Base-by-base conservation (phyloP, 2,113 vertebrate genomes). In the Carettochelys insculpta region DNA sequence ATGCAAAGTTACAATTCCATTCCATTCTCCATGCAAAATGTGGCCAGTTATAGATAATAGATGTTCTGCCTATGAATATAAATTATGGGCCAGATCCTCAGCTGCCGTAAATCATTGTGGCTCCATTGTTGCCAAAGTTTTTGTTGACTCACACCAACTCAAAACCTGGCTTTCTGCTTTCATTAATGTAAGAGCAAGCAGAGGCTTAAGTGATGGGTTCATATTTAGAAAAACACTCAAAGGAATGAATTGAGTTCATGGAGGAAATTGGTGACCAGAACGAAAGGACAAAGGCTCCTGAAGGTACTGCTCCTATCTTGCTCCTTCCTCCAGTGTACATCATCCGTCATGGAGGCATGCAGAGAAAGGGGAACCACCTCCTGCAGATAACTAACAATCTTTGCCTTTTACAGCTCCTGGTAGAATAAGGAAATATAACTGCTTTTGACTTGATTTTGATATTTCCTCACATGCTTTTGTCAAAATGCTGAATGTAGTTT, bases 401-500 rank as follows among this genome's bases (percentile, higher is more conserved):
- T 38, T 95, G 95, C 87, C 92, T 82, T 90, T 93, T 48, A 14
- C 1, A 3, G 77, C 90, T 94, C 80, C 92, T 92, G 92, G 71
- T 87, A 94, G 88, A 95, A 78, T 89, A 89, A 89, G 94, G 85
- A 90, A 91, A 87, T 86, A 90, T 82, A 94, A 92, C 25, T 47
- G 94, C 85, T 92, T 95, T 95, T 93, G 91, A 61, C 94, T 84
- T 92, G 89, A 90, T 88, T 94, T 71, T 95, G 88, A 94, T 11
- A 24, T 94, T 94, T 95, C 86, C 92, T 94, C 92, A 92, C 92
- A 93, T 83, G 90, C 93, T 90, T 96, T 95, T 90, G 86, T 92
- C 95, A 79, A 95, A 95, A 90, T 94, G 95, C 95, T 95, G 96
- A 95, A 96, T 11, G 0, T 53, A 93, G 82, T 93, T 95, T 95